Evolutionary conservation across 2,888 invertebrate genomes (phyloP), one percentile per base, ranked within the genome.

Genomic region (Stenchaetothrips biformis): DNA sequence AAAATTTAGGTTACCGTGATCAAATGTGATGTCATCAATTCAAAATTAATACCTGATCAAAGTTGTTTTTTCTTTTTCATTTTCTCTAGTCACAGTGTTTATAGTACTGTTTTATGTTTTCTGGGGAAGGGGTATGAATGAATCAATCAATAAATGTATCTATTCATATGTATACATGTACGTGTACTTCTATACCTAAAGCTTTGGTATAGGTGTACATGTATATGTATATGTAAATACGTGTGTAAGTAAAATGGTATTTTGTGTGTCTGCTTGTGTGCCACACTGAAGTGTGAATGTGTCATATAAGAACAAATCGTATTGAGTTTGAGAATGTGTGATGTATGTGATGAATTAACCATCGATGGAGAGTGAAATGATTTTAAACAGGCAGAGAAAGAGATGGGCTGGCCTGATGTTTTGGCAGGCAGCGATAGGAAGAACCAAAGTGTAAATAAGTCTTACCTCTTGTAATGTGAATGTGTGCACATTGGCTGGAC

Each of bases 211-310:
- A 21, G 25, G 67, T 74, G 25, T 74, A 74, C 67, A 74, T 74
- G 67, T 74, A 74, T 25, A 21, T 74, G 67, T 74, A 74, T 74
- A 74, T 74, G 21, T 74, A 74, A 74, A 74, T 74, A 74, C 25
- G 67, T 74, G 67, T 74, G 67, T 74, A 74, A 74, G 67, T 74
- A 74, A 74, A 74, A 74, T 74, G 67, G 67, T 74, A 74, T 74
- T 74, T 74, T 74, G 67, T 74, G 67, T 67, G 67, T 74, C 67
- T 74, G 67, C 67, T 67, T 74, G 67, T 74, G 59, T 59, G 67
- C 25, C 67, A 74, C 67, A 74, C 67, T 74, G 67, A 74, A 25
- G 21, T 74, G 67, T 74, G 67, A 74, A 74, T 74, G 67, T 74
- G 67, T 25, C 67, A 74, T 74, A 21, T 74, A 74, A 74, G 67